Base-by-base conservation (phyloP, 2,888 invertebrate genomes). In the Apodemia zela region DNA sequence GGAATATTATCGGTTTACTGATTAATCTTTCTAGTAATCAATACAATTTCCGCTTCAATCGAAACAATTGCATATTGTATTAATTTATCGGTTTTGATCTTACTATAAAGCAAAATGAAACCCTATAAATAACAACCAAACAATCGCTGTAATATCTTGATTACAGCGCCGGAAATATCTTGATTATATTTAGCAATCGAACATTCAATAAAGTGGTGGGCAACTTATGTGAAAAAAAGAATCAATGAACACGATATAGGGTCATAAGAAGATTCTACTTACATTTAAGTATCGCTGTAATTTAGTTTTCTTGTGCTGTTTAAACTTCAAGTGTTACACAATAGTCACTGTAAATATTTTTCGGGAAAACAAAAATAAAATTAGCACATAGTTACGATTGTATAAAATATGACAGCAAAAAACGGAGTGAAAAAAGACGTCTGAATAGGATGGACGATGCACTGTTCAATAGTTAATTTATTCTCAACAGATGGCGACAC, bases 361-460 rank as follows among this genome's bases (percentile, higher is more conserved):
- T 67, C 70, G 72, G 65, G 67, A 76, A 65, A 80, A 74, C 77
- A 76, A 73, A 74, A 75, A 71, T 76, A 75, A 70, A 77, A 80
- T 75, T 75, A 78, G 72, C 79, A 75, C 73, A 76, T 74, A 78
- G 79, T 81, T 81, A 80, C 82, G 79, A 84, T 79, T 82, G 75
- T 78, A 76, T 71, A 72, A 76, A 76, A 67, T 64, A 77, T 82
- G 84, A 85, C 86, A 86, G 86, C 87, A 86, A 87, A 85, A 85
- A 89, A 81, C 81, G 77, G 80, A 82, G 80, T 81, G 79, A 77
- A 84, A 85, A 85, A 85, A 86, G 85, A 89, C 86, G 87, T 87
- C 82, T 77, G 76, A 72, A 71, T 71, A 68, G 75, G 73, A 72
- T 75, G 77, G 75, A 74, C 78, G 78, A 80, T 80, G 78, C 79